Evolutionary conservation across 1,140 invertebrate genomes (phyloP).

Genomic region (Macrobrachium rosenbergii): DNA sequence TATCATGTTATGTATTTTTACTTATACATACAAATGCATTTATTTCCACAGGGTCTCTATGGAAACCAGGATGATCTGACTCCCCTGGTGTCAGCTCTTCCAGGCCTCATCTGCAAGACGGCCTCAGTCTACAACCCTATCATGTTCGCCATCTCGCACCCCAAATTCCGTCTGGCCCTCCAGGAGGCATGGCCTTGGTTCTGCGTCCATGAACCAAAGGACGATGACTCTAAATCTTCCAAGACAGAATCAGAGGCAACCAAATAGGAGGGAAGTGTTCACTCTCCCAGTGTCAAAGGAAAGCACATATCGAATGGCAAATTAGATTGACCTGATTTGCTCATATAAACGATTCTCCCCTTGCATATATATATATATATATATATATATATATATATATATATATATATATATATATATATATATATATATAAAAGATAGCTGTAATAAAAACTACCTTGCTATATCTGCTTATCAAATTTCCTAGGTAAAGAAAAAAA

Average conservation of each 20-base stretch:
- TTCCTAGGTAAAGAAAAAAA: too few relatives aligned
- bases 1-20: too few relatives aligned
- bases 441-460: too few relatives aligned
- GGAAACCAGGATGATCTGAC: constrained; percentile 68
- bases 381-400: too few relatives aligned
- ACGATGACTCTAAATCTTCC: constrained; percentile 23
- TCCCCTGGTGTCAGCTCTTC: constrained; percentile 64
- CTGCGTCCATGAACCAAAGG: constrained; percentile 44
- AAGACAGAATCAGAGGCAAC: constrained; percentile 11
- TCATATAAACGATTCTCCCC: too few relatives aligned
- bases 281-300: too few relatives aligned
- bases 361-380: too few relatives aligned
- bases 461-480: too few relatives aligned
- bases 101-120: constrained; percentile 60
- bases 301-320: too few relatives aligned
- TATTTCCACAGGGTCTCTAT: constrained; percentile 67
- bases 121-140: constrained; percentile 64
- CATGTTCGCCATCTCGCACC: constrained; percentile 65
- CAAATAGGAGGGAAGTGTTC: background rate
- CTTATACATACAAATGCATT: background rate
- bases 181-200: constrained; percentile 41
- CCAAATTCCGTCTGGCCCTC: constrained; percentile 75
- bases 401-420: too few relatives aligned
- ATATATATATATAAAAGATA: too few relatives aligned
- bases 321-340: too few relatives aligned